A percentile compares a stretch with the other conserved stretches of the same genome.
These are phyloP conservation scores for Astyanax mexicanus DNA, from an alignment of 2,797 vertebrate species.

Conservation along the genomic window DNA sequence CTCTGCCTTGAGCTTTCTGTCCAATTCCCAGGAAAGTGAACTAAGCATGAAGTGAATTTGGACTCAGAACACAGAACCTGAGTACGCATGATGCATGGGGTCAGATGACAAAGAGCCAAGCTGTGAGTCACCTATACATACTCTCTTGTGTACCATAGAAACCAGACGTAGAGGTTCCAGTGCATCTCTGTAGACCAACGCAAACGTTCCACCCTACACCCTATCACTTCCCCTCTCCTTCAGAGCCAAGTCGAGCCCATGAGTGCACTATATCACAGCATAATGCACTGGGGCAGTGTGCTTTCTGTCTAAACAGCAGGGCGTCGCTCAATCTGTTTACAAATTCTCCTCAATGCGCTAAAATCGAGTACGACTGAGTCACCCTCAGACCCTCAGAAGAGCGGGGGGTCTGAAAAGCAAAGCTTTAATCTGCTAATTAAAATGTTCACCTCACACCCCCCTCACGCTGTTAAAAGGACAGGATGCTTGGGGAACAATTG, in stretches of 20 bases:
- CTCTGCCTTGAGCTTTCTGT: not conserved
- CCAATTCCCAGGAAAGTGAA: not conserved
- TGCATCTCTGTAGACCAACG: slow-evolving; percentile 1
- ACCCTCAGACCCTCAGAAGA: not conserved
- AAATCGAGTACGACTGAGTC: not conserved
- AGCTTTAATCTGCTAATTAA: not conserved
- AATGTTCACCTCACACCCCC: too few relatives aligned
- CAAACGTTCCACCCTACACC: slow-evolving; percentile 5
- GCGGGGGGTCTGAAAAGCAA: not conserved
- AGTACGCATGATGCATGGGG: slow-evolving; percentile 1
- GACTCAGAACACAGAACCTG: slow-evolving; percentile 15
- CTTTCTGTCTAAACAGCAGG: slow-evolving; percentile 31
- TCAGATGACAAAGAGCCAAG: slow-evolving; percentile 2
- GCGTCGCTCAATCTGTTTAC: slow-evolving; percentile 25
- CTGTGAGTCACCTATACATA: slow-evolving; percentile 13
- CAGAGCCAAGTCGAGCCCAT: slow-evolving; percentile 23
- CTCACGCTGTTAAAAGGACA: too few relatives aligned
- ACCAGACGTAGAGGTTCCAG: slow-evolving; percentile 12
- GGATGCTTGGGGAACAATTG: too few relatives aligned
- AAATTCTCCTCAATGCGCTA: slow-evolving; percentile 11
- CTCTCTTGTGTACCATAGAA: not conserved
- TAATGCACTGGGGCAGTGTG: slow-evolving; percentile 13
- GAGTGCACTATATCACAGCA: slow-evolving; percentile 25
- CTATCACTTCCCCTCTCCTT: slow-evolving; percentile 16
- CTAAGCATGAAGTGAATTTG: not conserved